Base-by-base conservation (phyloP, 2,888 invertebrate genomes). In the Belgica antarctica region DNA sequence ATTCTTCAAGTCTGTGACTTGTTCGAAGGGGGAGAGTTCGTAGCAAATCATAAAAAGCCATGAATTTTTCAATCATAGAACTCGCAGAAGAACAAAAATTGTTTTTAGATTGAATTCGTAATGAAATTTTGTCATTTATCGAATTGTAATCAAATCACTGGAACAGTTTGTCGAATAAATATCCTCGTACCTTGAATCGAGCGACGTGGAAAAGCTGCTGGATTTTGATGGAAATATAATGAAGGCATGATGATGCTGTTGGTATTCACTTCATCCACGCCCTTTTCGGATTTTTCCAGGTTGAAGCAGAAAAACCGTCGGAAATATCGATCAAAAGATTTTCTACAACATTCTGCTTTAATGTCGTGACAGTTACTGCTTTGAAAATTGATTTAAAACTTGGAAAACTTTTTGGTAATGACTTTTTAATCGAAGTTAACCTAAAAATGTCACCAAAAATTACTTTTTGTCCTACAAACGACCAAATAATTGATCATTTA, bases 71-170 rank as follows among this genome's bases (percentile, higher is more conserved):
- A 62, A 62, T 62, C 62, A 62, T 62, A 19, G 15, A 47, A 47
- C n/a, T 7, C 17, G 47, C 34, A 34, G 34, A 34, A 62, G n/a
- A n/a, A n/a, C n/a, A 61, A 61, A 61, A 62, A 62, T 62, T 62
- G 34, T 34, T 62, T 66, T 66, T 41, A 68, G 52, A 68, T 68
- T 68, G 52, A 57, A 68, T 19, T 52, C 34, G 68, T 68, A 68
- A 68, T 68, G 68, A 68, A 68, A 68, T 68, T 68, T 61, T 22
- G 22, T 66, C 65, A 19, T 12, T 68, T 28, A 68, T 68, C 52
- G 68, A 66, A 66, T 17, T 65, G 65, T 65, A 65, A 68, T 68
- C 68, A 68, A 68, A 68, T 68, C 68, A 68, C 1, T 5, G n/a
- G 25, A 59, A 59, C 59, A 27, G 25, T 59, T 59, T 19, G 12